Conservation (phyloP, 2,797 vertebrate species). For the Manis pentadactyla region DNA sequence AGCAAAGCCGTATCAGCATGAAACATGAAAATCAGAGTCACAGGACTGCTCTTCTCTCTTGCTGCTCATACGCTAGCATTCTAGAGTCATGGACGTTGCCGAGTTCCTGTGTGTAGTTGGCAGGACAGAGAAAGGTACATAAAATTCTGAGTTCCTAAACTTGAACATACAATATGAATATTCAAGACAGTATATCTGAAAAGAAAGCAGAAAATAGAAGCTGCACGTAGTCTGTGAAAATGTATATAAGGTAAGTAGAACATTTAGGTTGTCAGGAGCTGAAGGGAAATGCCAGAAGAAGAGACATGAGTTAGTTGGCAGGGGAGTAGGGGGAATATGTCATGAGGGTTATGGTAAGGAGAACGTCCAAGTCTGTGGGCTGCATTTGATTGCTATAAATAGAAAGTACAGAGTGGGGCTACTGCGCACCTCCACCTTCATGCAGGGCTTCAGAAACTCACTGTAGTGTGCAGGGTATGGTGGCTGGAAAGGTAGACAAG, state of each 20-base stretch:
- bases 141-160: background rate
- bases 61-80: no score
- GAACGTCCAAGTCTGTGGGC: background rate
- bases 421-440: background rate
- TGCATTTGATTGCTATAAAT: fast-evolving
- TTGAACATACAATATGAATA: background rate
- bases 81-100: background rate
- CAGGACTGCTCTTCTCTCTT: fast-evolving
- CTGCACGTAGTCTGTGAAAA: background rate
- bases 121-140: background rate
- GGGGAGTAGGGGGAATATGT: background rate
- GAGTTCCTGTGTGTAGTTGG: fast-evolving
- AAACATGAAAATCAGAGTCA: background rate
- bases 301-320: background rate
- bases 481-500: background rate
- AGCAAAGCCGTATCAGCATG: fast-evolving
- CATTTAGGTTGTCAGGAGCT: background rate
- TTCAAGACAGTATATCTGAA: background rate
- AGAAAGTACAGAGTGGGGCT: background rate
- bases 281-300: background rate
- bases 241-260: background rate
- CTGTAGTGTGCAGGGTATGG: no score
- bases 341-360: background rate
- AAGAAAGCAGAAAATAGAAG: background rate
- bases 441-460: background rate